phyloP scores from a whole-genome alignment of 2,888 invertebrate species.

The Drosophila emarginata region DNA sequence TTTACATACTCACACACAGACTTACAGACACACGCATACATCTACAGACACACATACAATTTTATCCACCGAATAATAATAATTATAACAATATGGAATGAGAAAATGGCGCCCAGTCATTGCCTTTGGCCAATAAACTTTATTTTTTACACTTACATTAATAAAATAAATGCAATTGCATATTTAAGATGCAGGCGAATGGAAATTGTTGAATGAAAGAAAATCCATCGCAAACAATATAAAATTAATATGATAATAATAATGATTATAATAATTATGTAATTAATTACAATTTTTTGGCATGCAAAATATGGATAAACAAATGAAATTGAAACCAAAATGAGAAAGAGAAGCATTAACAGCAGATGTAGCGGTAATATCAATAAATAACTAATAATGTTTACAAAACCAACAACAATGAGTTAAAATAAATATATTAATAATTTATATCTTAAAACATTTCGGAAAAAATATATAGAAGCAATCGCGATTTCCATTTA shows the following conservation, averaged over 20 bases:
- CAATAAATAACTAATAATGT: constrained; percentile 8
- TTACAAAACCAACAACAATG: constrained; percentile 10
- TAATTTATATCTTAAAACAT: background rate
- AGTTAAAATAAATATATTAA: background rate
- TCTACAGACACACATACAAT: constrained; percentile 53
- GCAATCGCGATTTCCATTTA: background rate
- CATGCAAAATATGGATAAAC: constrained; percentile 19
- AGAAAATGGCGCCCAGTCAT: constrained; percentile 24
- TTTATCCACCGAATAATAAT: constrained; percentile 70
- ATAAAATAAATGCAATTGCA: constrained; percentile 18
- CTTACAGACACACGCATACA: constrained; percentile 42
- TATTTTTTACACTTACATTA: constrained; percentile 54
- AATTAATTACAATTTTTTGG: constrained; percentile 31
- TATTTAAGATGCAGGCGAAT: constrained; percentile 39
- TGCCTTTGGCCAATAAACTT: constrained; percentile 43
- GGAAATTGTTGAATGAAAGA: background rate
- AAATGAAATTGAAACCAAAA: constrained; percentile 12
- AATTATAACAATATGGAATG: constrained; percentile 23
- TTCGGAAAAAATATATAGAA: background rate
- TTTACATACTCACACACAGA: constrained; percentile 26
- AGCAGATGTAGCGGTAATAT: background rate
- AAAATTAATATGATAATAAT: constrained; percentile 23
- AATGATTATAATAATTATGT: constrained; percentile 33
- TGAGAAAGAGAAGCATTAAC: background rate
- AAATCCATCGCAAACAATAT: constrained; percentile 5